Percentiles rank a stretch among this genome's conserved stretches.
phyloP scores from a whole-genome alignment of 2,113 vertebrate genomes.

The Pomatorhinus ruficollis region DNA sequence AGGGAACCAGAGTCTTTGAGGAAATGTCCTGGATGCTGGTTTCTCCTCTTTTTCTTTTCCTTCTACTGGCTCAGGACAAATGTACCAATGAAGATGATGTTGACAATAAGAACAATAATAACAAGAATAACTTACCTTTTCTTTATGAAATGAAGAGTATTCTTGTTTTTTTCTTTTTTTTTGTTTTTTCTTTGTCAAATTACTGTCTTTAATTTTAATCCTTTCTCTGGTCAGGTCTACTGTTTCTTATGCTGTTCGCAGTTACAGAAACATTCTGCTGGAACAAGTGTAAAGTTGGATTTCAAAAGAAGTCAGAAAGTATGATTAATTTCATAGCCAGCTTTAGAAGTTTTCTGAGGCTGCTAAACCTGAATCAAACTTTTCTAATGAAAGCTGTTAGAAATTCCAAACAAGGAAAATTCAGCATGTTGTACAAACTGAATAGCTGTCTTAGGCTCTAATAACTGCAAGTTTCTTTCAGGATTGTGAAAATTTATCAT shows the following conservation, averaged over 20 bases:
- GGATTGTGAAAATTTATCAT: not conserved
- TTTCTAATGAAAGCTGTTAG: not conserved
- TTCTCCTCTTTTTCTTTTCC: not conserved
- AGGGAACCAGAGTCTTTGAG: not conserved
- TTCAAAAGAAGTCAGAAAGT: not conserved
- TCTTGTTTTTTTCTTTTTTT: not conserved
- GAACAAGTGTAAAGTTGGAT: not conserved
- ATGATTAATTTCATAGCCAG: not conserved
- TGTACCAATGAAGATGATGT: not conserved
- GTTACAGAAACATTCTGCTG: not conserved
- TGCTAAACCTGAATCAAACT: not conserved
- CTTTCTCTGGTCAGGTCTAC: not conserved
- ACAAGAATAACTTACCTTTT: not conserved
- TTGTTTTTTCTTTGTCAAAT: not conserved
- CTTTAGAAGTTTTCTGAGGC: not conserved
- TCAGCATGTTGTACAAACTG: not conserved
- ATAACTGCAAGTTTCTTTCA: not conserved
- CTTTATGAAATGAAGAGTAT: not conserved
- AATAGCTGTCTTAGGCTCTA: not conserved
- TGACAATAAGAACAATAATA: not conserved
- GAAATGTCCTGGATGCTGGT: not conserved
- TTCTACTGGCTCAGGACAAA: not conserved
- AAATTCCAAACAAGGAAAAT: not conserved
- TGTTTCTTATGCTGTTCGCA: not conserved
- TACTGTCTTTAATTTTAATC: not conserved